Evolutionary conservation across 2,888 invertebrate genomes (phyloP), one percentile per base, ranked within the genome.

Genomic region (Volucella inanis): DNA sequence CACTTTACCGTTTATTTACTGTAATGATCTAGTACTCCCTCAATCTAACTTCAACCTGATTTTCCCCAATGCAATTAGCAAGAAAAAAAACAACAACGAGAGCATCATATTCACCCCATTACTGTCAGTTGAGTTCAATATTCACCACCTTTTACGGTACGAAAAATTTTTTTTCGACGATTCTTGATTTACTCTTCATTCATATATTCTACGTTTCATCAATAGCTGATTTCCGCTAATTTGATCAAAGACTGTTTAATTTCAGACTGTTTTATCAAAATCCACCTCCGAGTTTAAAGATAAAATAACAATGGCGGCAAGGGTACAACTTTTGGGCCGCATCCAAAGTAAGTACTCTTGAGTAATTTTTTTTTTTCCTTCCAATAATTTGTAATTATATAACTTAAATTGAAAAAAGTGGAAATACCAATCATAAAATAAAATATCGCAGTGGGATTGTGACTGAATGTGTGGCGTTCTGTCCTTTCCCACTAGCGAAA

Each of bases 291-390:
- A 75, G 41, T 55, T 61, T 52, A 70, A 74, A 31, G 6, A 31
- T 31, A 59, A 52, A 59, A 61, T 65, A 38, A 71, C 89, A 91
- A 94, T 94, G 94, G 93, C 94, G 90, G 92, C 93, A 87, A 91
- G 93, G 86, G 92, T 92, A 87, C 91, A 93, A 90, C 91, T 93
- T 91, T 92, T 94, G 88, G 92, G 92, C 88, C 92, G 92, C 87
- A 90, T 93, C 82, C 93, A 92, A 93, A 93, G 94, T 94, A 93
- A 92, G 88, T 86, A 59, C 15, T 18, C 64, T 39, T 49, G 67
- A 62, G 45, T 18, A 31, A 31, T 0, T 22, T 22, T 22, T 4
- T 22, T 31, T 31, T 31, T 31, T 31, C 6, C 6, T 31, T 31
- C 6, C 31, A 31, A 39, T 50, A 57, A 61, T 64, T 62, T 64